A percentile compares a stretch with the other conserved stretches of the same genome.
These are phyloP conservation scores for Griposia aprilina DNA, from an alignment of 2,888 invertebrate genomes.

Conservation along the genomic window DNA sequence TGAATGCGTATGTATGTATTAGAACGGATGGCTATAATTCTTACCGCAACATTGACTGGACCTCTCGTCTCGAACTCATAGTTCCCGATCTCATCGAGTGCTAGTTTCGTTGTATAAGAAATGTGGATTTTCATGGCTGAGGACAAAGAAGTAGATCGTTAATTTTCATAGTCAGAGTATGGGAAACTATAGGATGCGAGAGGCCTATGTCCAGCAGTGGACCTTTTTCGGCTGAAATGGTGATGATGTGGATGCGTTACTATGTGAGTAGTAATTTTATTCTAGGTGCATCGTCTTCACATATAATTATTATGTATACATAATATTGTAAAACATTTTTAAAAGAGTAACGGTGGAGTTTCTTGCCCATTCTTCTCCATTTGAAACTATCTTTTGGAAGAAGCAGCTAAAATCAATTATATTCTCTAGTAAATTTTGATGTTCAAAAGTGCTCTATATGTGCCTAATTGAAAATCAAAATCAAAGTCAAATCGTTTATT, in stretches of 20 bases:
- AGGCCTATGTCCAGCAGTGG: neutral
- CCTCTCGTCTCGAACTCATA: slow-evolving; percentile 87
- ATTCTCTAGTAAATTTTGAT: neutral
- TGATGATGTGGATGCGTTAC: neutral
- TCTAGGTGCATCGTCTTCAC: no score
- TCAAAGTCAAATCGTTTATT: no score
- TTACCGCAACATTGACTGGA: slow-evolving; percentile 83
- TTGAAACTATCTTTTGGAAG: neutral
- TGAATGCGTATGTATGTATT: no score
- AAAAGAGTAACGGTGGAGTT: no score
- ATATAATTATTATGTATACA: no score
- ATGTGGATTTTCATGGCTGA: slow-evolving; percentile 92
- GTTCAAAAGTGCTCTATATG: neutral
- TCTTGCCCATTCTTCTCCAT: neutral
- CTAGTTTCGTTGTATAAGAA: slow-evolving; percentile 89
- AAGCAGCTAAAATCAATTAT: neutral
- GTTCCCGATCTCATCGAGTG: slow-evolving; percentile 88
- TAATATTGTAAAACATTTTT: no score
- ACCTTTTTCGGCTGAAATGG: neutral
- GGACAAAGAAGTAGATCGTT: slow-evolving; percentile 18
- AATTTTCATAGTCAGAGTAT: neutral
- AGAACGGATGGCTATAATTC: neutral
- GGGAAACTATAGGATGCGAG: neutral
- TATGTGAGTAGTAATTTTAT: no score
- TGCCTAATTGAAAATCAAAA: neutral